A percentile compares a stretch with the other conserved stretches of the same genome.
Evolutionary conservation across 2,888 invertebrate species (phyloP).

Genomic region (Ophion ventricosus): DNA sequence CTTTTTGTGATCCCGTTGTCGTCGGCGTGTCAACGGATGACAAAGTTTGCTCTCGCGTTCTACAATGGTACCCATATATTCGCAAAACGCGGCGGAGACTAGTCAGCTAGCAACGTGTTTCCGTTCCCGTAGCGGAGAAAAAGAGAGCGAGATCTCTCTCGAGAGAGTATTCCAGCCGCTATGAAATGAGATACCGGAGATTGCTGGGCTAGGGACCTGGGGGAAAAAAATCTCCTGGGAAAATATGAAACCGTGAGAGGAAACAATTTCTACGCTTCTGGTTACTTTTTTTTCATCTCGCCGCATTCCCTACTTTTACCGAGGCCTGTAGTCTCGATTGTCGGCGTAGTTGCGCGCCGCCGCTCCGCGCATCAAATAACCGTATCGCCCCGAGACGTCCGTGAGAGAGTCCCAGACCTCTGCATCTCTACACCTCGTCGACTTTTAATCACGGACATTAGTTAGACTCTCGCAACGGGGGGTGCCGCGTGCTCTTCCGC

Average conservation of each 20-base stretch:
- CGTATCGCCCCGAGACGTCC: slow-evolving; percentile 37
- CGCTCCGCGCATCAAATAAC: slow-evolving; percentile 48
- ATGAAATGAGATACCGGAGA: slow-evolving; percentile 65
- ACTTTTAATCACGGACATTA: slow-evolving; percentile 73
- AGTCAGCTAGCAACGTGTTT: slow-evolving; percentile 27
- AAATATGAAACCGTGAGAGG: slow-evolving; percentile 51
- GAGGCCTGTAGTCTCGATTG: slow-evolving; percentile 13
- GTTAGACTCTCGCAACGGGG: slow-evolving; percentile 67
- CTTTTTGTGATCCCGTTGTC: slow-evolving; percentile 2
- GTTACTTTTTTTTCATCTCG: slow-evolving; percentile 1
- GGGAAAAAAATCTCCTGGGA: slow-evolving; percentile 40
- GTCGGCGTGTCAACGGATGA: slow-evolving; percentile 42
- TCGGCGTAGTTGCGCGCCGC: slow-evolving; percentile 32
- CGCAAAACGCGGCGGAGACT: slow-evolving; percentile 36
- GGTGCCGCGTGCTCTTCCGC: slow-evolving; percentile 15
- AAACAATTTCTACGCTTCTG: slow-evolving; percentile 15
- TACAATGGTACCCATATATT: slow-evolving; percentile 64
- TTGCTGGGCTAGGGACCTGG: slow-evolving; percentile 43
- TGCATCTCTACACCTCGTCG: slow-evolving; percentile 69
- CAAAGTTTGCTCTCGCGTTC: slow-evolving; percentile 42
- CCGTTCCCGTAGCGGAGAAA: slow-evolving; percentile 14
- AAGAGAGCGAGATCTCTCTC: background rate
- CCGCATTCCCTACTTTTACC: background rate
- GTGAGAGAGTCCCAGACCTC: slow-evolving; percentile 49
- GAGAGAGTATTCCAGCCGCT: slow-evolving; percentile 28